These are phyloP conservation scores for Hiodon alosoides DNA, from an alignment of 2,113 vertebrate genomes.

Conservation along the genomic window DNA sequence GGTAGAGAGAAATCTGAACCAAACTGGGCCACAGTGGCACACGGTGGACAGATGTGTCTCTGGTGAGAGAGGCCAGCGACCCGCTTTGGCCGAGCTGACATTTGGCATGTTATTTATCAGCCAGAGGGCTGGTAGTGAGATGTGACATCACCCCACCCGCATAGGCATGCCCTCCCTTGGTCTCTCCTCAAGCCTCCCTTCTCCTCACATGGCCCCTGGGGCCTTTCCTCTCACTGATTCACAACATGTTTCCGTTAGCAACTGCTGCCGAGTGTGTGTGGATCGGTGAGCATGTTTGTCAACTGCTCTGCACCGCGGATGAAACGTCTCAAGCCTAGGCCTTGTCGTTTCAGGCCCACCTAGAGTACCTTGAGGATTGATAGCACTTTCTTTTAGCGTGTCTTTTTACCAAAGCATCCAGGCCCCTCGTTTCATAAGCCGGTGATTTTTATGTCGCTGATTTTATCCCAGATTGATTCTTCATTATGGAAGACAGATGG, in stretches of 20 bases:
- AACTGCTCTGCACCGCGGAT: neutral
- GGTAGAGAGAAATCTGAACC: neutral
- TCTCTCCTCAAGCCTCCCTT: no score
- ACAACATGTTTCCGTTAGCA: no score
- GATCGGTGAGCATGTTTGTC: no score
- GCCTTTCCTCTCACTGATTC: no score
- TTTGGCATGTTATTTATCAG: neutral
- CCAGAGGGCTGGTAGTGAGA: neutral
- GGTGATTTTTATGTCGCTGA: no score
- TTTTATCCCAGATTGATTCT: neutral
- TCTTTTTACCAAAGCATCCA: no score
- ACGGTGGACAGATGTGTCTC: neutral
- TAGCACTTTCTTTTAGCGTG: no score
- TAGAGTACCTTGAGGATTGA: neutral
- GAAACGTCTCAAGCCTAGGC: neutral
- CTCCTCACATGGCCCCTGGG: no score
- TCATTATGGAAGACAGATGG: conserved; percentile 1
- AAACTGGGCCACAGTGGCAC: neutral
- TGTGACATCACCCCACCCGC: neutral
- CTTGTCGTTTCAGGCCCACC: neutral
- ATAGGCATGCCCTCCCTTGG: neutral
- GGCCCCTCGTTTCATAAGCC: no score
- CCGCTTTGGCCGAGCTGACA: neutral
- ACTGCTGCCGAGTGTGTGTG: no score
- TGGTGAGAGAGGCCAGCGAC: no score